These are phyloP conservation scores for Sebastes flavidus DNA, from an alignment of 2,797 vertebrate genomes.

Conservation along the genomic window DNA sequence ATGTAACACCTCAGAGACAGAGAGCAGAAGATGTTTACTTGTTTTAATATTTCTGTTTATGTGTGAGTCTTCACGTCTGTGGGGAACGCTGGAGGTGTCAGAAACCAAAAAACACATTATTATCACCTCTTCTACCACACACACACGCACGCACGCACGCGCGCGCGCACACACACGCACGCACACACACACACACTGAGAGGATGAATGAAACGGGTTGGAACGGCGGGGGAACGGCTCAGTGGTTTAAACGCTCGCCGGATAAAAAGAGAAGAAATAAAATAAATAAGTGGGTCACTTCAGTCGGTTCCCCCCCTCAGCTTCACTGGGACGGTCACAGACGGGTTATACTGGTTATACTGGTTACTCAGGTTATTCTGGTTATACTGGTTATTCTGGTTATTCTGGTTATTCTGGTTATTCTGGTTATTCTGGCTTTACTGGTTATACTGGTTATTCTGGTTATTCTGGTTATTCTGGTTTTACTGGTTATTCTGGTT, in stretches of 20 bases:
- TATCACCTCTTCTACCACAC: neutral
- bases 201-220: conserved; percentile 48
- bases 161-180: neutral
- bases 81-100: conserved; percentile 47
- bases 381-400: no score
- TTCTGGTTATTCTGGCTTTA: rapidly evolving
- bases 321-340: conserved; percentile 50
- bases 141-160: no score
- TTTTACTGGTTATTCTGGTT: no score
- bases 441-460: no score
- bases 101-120: conserved; percentile 43
- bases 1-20: neutral
- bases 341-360: neutral
- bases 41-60: neutral
- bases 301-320: conserved; percentile 43
- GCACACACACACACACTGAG: conserved; percentile 3
- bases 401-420: no score
- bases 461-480: no score
- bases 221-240: conserved; percentile 52
- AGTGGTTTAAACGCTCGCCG: conserved; percentile 47
- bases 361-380: no score
- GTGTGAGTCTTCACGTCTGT: conserved; percentile 19
- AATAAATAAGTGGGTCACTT: conserved; percentile 56
- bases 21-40: neutral
- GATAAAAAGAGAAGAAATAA: conserved; percentile 33